phyloP scores from a whole-genome alignment of 2,888 invertebrate species.

The Melieria picta region DNA sequence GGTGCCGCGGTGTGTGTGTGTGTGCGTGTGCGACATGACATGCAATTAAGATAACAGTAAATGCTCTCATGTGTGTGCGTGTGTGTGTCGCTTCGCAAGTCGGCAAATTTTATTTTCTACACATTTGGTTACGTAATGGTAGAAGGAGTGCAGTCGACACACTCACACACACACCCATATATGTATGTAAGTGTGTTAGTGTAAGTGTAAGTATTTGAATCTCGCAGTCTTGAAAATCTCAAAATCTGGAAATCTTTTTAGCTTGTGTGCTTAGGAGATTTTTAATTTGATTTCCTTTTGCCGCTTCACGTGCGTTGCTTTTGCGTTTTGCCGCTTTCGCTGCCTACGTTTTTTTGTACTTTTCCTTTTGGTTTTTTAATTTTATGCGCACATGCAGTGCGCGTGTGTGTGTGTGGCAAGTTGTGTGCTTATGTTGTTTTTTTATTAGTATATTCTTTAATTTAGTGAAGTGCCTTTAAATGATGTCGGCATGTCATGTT shows the following conservation, averaged over 20 bases:
- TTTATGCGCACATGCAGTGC: background rate
- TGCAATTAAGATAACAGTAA: slow-evolving; percentile 24
- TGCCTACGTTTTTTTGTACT: slow-evolving; percentile 6
- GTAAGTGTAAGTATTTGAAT: background rate
- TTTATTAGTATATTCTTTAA: slow-evolving; percentile 24
- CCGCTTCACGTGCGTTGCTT: slow-evolving; percentile 3
- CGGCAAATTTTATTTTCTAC: too few species aligned
- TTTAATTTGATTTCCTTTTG: slow-evolving; percentile 44
- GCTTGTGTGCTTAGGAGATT: slow-evolving; percentile 33
- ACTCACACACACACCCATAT: background rate
- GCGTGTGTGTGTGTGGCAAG: background rate
- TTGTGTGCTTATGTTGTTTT: slow-evolving; percentile 17
- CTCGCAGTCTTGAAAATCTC: background rate
- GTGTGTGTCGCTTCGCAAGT: too few species aligned
- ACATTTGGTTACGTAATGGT: too few species aligned
- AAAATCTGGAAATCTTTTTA: slow-evolving; percentile 11
- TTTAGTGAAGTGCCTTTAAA: slow-evolving; percentile 26
- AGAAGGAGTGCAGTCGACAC: background rate
- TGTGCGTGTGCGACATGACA: slow-evolving; percentile 38
- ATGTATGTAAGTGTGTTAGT: background rate
- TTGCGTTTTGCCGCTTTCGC: slow-evolving; percentile 22
- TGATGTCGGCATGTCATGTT: slow-evolving; percentile 9
- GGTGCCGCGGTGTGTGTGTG: background rate
- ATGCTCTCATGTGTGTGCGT: background rate
- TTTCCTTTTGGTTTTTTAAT: too few species aligned